phyloP scores from a whole-genome alignment of 2,113 vertebrate species.

The Tragelaphus imberbis region DNA sequence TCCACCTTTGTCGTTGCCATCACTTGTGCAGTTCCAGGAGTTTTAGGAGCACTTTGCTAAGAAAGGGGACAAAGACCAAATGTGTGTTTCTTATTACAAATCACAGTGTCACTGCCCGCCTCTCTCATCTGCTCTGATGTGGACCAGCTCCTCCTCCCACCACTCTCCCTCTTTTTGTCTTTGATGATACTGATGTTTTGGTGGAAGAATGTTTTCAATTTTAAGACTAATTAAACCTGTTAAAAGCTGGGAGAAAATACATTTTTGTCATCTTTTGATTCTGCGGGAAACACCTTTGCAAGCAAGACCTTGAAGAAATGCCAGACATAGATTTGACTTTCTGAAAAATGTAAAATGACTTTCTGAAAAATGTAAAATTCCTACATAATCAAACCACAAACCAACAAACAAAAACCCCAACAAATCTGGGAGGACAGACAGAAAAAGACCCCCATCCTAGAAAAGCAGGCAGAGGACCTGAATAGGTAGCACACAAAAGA shows the following conservation, averaged over 20 bases:
- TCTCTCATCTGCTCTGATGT: neutral
- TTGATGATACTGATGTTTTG: neutral
- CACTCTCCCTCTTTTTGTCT: neutral
- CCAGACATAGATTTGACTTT: neutral
- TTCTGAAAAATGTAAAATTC: neutral
- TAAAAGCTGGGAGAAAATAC: neutral
- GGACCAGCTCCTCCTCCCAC: neutral
- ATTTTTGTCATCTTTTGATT: neutral
- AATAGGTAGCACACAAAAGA: neutral
- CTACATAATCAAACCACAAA: neutral
- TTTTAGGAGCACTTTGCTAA: neutral
- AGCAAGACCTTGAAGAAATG: neutral
- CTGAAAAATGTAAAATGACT: neutral
- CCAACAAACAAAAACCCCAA: neutral
- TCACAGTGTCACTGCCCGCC: neutral
- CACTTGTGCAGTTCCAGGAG: neutral
- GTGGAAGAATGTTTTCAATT: neutral
- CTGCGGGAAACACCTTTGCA: neutral
- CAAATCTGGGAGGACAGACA: neutral
- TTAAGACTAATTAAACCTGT: neutral
- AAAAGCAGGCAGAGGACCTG: neutral
- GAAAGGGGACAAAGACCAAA: neutral
- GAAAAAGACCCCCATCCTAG: neutral
- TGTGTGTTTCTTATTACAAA: neutral
- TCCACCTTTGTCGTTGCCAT: neutral